Evolutionary conservation across 1,140 invertebrate species (phyloP), one percentile per base, ranked within the genome.

Genomic region (Drosophila dunni): DNA sequence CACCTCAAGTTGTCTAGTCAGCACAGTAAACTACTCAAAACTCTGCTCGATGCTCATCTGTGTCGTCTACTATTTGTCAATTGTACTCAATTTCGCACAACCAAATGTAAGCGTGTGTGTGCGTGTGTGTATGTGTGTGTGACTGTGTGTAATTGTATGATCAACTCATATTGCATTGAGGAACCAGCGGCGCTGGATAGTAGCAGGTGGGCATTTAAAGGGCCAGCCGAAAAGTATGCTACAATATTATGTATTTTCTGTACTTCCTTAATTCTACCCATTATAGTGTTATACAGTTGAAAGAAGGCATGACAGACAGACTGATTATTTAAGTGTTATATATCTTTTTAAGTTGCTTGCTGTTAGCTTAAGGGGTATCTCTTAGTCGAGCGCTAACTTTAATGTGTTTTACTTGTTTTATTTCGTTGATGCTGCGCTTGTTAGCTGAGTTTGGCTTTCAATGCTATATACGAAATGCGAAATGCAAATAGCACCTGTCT

Each of bases 381-480:
- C 24, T 5, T 29, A 29, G 3, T 29, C 24, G 24, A 5, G 24
- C 24, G 24, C 17, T 20, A 3, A 34, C 38, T 70, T 61, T 36
- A 46, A 63, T 78, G 67, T 79, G 44, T 54, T 62, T 50, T 5
- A 29, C 24, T 29, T 29, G 24, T 64, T 68, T 71, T 69, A 75
- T 86, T 81, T 75, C 69, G 74, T 78, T 77, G 73, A 80, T 84
- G 74, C 70, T 86, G 83, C 79, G 83, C 83, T 88, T 88, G 83
- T 89, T 88, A 88, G 79, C 70, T 58, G 70, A 66, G 72, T 72
- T 53, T 75, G 46, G 54, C 68, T 71, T 65, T 75, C 67, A 64
- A 75, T 75, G 72, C 62, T 24, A 64, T 44, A 45, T 64, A 53
- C 61, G 48, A 64, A 53, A 53, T 64, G 38, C 53, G 54, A 79